phyloP scores from a whole-genome alignment of 2,797 vertebrate species.

The Schizopygopsis malacanthus region DNA sequence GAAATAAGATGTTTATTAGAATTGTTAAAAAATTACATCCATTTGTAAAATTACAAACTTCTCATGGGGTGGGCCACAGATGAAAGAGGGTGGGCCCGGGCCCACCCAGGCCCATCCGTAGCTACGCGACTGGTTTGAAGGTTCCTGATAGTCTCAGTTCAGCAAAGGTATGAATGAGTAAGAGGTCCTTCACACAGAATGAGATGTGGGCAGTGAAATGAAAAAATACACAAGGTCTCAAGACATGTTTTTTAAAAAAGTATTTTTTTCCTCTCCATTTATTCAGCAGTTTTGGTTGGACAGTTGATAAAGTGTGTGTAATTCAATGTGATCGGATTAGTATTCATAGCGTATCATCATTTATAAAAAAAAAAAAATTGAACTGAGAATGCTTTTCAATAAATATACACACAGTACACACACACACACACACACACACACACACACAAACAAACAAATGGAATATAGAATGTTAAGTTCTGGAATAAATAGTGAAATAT shows the following conservation, averaged over 20 bases:
- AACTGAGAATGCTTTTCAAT: not conserved
- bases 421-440: too few relatives aligned
- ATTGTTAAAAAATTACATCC: too few relatives aligned
- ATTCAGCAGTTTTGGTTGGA: not conserved
- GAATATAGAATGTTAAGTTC: too few relatives aligned
- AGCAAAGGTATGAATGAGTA: not conserved
- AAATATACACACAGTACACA: too few relatives aligned
- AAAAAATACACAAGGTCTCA: not conserved
- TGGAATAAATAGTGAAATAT: too few relatives aligned
- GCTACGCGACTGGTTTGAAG: not conserved
- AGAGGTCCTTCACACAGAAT: not conserved
- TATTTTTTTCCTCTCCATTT: not conserved
- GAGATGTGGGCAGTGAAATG: not conserved
- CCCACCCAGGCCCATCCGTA: too few relatives aligned
- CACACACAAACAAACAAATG: too few relatives aligned
- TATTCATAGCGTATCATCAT: not conserved
- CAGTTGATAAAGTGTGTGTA: not conserved
- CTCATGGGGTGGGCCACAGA: too few relatives aligned
- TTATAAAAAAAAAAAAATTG: not conserved
- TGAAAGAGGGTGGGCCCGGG: too few relatives aligned
- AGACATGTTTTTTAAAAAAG: not conserved
- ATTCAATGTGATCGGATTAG: not conserved
- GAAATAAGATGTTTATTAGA: too few relatives aligned
- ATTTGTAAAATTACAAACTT: too few relatives aligned
- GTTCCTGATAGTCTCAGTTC: not conserved